These are phyloP conservation scores for Andricus grossulariae DNA, from an alignment of 1,140 invertebrate genomes.

Conservation along the genomic window DNA sequence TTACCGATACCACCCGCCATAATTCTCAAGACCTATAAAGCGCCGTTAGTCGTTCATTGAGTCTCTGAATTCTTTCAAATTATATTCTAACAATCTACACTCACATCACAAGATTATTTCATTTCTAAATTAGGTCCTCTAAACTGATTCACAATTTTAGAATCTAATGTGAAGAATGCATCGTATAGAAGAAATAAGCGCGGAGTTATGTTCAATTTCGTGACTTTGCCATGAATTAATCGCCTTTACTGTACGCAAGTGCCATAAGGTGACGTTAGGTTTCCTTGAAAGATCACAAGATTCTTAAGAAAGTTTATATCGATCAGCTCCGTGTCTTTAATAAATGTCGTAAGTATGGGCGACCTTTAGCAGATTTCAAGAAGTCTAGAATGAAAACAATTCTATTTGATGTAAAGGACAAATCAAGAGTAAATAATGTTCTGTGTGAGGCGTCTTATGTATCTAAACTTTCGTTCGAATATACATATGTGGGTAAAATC, in stretches of 20 bases:
- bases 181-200: no score
- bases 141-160: no score
- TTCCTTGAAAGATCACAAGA: neutral
- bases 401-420: no score
- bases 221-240: conserved; percentile 16
- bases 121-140: no score
- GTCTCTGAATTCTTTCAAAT: conserved; percentile 4
- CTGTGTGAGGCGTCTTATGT: no score
- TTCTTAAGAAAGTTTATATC: neutral
- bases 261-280: conserved; percentile 9
- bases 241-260: conserved; percentile 19
- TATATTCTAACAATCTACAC: conserved; percentile 16
- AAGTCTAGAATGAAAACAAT: neutral
- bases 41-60: conserved; percentile 21
- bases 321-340: conserved; percentile 5
- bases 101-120: no score
- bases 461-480: no score
- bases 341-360: neutral
- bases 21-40: conserved; percentile 43
- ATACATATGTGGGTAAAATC: neutral
- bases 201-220: neutral
- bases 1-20: conserved; percentile 32
- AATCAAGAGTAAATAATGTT: no score
- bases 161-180: no score
- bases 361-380: conserved; percentile 18